Evolutionary conservation across 2,797 vertebrate genomes (phyloP).

Genomic region (Acanthopagrus latus): DNA sequence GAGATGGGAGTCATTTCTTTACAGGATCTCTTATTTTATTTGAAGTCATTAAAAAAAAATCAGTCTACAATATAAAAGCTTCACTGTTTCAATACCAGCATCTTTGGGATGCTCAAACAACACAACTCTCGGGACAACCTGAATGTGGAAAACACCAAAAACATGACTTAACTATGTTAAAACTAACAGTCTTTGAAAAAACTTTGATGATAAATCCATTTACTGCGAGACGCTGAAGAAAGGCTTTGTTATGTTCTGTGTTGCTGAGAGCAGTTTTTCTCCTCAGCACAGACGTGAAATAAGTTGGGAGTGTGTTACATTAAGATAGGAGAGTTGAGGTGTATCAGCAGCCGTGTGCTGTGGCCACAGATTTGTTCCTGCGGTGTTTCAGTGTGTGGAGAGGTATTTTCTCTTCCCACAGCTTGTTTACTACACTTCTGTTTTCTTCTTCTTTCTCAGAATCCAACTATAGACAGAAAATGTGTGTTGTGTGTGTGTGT

Average conservation of each 20-base stretch:
- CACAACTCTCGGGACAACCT: too few relatives aligned
- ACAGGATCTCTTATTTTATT: too few relatives aligned
- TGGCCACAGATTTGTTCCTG: conserved; percentile 18
- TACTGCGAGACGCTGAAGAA: background rate
- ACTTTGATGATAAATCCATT: background rate
- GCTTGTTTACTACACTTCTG: conserved; percentile 23
- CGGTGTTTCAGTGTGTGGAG: conserved; percentile 19
- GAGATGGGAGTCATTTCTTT: too few relatives aligned
- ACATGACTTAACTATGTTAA: background rate
- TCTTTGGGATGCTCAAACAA: too few relatives aligned
- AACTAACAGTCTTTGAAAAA: background rate
- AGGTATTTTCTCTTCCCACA: conserved; percentile 40
- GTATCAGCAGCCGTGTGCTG: conserved; percentile 10
- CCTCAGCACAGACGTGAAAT: conserved; percentile 14
- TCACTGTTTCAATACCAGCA: too few relatives aligned
- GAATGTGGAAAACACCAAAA: too few relatives aligned
- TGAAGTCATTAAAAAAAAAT: too few relatives aligned
- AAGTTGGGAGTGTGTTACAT: conserved; percentile 39
- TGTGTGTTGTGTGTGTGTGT: conserved; percentile 15
- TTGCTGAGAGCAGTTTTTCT: conserved; percentile 6
- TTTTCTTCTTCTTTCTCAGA: conserved; percentile 42
- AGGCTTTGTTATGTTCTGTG: background rate
- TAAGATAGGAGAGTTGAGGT: conserved; percentile 34
- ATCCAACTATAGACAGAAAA: conserved; percentile 44
- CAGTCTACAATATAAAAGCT: too few relatives aligned